These are phyloP conservation scores for Cataglyphis hispanica DNA, from an alignment of 1,140 invertebrate species.

Conservation along the genomic window DNA sequence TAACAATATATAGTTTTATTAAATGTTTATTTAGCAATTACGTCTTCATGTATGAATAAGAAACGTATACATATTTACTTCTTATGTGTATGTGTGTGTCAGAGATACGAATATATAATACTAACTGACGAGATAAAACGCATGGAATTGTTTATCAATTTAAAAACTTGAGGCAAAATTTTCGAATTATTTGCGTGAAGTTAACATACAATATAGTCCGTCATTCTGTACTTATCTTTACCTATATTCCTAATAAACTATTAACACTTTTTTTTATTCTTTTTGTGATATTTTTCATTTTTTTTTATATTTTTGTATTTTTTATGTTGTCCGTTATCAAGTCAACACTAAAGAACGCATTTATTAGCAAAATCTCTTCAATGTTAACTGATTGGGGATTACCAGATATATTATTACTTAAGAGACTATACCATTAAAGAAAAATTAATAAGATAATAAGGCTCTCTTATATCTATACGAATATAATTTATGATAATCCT, in stretches of 20 bases:
- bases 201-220: conserved; percentile 72
- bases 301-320: conserved; percentile 71
- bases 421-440: conserved; percentile 35
- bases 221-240: conserved; percentile 68
- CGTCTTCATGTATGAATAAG: conserved; percentile 77
- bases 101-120: conserved; percentile 72
- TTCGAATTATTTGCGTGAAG: conserved; percentile 65
- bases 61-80: conserved; percentile 77
- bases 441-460: conserved; percentile 41
- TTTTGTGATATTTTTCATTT: conserved; percentile 69
- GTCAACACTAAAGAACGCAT: conserved; percentile 82
- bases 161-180: conserved; percentile 60
- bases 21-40: conserved; percentile 81
- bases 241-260: conserved; percentile 77
- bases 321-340: conserved; percentile 77
- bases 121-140: conserved; percentile 68
- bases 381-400: conserved; percentile 81
- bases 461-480: conserved; percentile 33
- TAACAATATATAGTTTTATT: conserved; percentile 66
- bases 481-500: conserved; percentile 68
- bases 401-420: conserved; percentile 48
- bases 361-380: conserved; percentile 79
- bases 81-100: conserved; percentile 46
- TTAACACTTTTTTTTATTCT: conserved; percentile 73
- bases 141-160: conserved; percentile 63